phyloP scores from a whole-genome alignment of 2,888 invertebrate species.

The Orgyia antiqua region DNA sequence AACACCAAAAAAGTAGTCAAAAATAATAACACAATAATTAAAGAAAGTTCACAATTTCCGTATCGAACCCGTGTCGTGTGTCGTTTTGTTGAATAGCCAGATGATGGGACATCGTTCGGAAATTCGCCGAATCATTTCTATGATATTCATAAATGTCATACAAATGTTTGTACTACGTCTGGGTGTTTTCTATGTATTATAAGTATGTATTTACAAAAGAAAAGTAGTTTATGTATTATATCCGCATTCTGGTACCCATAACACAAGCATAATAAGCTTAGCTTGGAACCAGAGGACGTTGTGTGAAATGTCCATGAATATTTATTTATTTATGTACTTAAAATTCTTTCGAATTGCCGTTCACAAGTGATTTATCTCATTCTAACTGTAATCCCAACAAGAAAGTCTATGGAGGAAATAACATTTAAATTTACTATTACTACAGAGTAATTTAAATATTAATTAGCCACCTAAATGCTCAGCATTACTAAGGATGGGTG shows the following conservation, averaged over 20 bases:
- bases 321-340: too few relatives aligned
- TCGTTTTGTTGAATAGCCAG: slow-evolving; percentile 11
- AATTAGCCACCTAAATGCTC: slow-evolving; percentile 26
- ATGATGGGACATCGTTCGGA: slow-evolving; percentile 22
- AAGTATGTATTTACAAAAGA: too few relatives aligned
- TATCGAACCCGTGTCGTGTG: slow-evolving; percentile 1
- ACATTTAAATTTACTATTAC: slow-evolving; percentile 23
- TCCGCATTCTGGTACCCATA: too few relatives aligned
- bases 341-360: background rate
- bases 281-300: too few relatives aligned
- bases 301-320: too few relatives aligned
- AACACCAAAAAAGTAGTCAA: too few relatives aligned
- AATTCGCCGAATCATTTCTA: slow-evolving; percentile 69
- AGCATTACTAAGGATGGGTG: slow-evolving; percentile 22
- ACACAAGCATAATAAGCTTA: too few relatives aligned
- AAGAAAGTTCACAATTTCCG: background rate
- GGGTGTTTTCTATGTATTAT: too few relatives aligned
- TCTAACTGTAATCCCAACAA: background rate
- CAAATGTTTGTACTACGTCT: too few relatives aligned
- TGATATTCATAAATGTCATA: too few relatives aligned
- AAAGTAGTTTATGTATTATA: too few relatives aligned
- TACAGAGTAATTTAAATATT: slow-evolving; percentile 30
- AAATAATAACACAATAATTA: too few relatives aligned
- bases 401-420: background rate
- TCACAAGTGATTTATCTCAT: slow-evolving; percentile 2